phyloP scores from a whole-genome alignment of 2,888 invertebrate species.

The Andrena bucephala region DNA sequence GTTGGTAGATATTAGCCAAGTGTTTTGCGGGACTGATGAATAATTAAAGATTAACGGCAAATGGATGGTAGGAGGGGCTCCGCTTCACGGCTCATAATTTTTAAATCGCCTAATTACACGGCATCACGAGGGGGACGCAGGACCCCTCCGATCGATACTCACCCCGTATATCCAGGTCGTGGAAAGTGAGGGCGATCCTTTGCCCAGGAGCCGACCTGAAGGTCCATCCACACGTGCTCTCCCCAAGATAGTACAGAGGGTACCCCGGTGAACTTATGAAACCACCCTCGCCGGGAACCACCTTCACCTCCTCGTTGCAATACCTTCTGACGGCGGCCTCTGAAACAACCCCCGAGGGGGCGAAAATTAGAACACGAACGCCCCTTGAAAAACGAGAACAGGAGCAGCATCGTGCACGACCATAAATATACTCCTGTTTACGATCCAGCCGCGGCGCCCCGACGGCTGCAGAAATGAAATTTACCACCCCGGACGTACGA shows the following conservation, averaged over 20 bases:
- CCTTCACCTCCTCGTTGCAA: slow-evolving; percentile 85
- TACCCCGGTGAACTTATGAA: slow-evolving; percentile 88
- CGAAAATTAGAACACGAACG: neutral
- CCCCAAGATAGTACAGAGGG: slow-evolving; percentile 90
- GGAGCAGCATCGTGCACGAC: neutral
- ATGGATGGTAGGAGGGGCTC: no score
- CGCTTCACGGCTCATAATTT: neutral
- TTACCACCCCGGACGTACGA: slow-evolving; percentile 14
- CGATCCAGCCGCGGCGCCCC: neutral
- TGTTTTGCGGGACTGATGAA: no score
- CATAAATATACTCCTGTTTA: slow-evolving; percentile 3
- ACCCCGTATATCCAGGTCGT: slow-evolving; percentile 91
- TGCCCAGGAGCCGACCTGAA: slow-evolving; percentile 88
- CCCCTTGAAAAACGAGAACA: no score
- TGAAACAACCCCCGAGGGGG: slow-evolving; percentile 75
- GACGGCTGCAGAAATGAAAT: slow-evolving; percentile 29
- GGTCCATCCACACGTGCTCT: slow-evolving; percentile 89
- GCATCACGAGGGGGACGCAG: neutral
- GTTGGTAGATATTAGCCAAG: no score
- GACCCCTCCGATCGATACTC: slow-evolving; percentile 78
- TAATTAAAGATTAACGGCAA: no score
- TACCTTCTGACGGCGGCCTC: slow-evolving; percentile 85
- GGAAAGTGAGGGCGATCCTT: slow-evolving; percentile 88
- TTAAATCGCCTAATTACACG: neutral
- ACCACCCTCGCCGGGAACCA: slow-evolving; percentile 81